Evolutionary conservation across 2,888 invertebrate species (phyloP), one percentile per base, ranked within the genome.

Genomic region (Tridacna crocea): DNA sequence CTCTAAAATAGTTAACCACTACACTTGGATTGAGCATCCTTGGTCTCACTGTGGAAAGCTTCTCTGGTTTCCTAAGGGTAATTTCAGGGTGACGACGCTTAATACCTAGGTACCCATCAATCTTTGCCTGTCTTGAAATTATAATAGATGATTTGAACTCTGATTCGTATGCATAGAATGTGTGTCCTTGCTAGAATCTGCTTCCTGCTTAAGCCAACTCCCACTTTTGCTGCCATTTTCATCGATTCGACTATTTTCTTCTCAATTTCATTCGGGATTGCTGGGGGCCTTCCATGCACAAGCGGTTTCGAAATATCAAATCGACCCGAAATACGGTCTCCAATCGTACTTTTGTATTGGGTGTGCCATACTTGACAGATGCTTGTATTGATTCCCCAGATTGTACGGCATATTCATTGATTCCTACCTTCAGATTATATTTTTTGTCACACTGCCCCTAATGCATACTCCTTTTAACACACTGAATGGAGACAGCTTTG

Each of bases 31-130:
- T 74, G 0, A 70, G 24, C 63, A 66, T 72, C 8, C 74, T 27
- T 17, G 83, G 77, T n/a, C 77, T 22, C 0, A 65, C 48, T 19
- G 73, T 55, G 1, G 79, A 70, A 0, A 80, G 47, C 55, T 77
- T 83, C 66, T 77, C 79, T 17, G 80, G 77, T 60, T 75, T 83
- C 46, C 77, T 55, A 19, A 75, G 77, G 0, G 79, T 77, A 0
- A 77, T 55, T 8, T 75, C 66, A 8, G 80, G 79, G 22, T 77
- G 72, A 0, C 75, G 51, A 17, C 61, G 73, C n/a, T 80, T 72
- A 36, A 83, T 19, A 0, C 77, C 73, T 15, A n/a, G n/a, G n/a
- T n/a, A 77, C 60, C 72, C 70, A 78, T 76, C 76, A 79, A 12
- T 61, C 73, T 13, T 70, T 47, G 8, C 70, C 70, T 24, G 70